These are phyloP conservation scores for Cyclophora albipunctata DNA, from an alignment of 2,888 invertebrate species.

Conservation along the genomic window DNA sequence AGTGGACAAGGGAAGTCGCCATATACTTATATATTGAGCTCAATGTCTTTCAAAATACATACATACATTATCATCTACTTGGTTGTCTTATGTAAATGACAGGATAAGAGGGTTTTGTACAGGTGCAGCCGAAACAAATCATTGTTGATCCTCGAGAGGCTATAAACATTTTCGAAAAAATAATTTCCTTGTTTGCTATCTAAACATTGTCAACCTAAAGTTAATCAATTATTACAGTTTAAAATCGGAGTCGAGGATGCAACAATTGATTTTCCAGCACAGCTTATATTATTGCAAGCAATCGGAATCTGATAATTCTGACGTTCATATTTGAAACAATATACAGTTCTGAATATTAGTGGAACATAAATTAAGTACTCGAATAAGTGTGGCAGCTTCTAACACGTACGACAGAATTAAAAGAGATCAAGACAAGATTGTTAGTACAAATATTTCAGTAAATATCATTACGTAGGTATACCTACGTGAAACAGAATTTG, in stretches of 20 bases:
- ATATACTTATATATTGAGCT: constrained; percentile 17
- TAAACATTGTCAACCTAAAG: constrained; percentile 6
- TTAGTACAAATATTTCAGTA: constrained; percentile 54
- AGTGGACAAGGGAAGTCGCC: constrained; percentile 32
- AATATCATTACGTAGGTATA: constrained; percentile 41
- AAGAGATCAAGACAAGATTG: constrained; percentile 31
- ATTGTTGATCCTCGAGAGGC: constrained; percentile 3
- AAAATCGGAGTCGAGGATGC: no score
- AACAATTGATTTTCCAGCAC: no score
- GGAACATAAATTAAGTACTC: constrained; percentile 36
- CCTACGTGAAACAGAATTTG: constrained; percentile 52
- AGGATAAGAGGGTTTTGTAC: constrained; percentile 55
- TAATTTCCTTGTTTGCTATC: constrained; percentile 2
- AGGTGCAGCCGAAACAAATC: constrained; percentile 19
- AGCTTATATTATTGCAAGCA: constrained; percentile 47
- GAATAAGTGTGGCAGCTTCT: constrained; percentile 33
- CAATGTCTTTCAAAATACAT: constrained; percentile 17
- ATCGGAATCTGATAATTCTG: constrained; percentile 30
- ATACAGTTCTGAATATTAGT: constrained; percentile 26
- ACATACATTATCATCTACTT: constrained; percentile 21
- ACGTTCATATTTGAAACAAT: constrained; percentile 19
- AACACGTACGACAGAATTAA: constrained; percentile 30
- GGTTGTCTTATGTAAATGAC: constrained; percentile 50
- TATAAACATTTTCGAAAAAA: constrained; percentile 6
- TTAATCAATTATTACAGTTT: constrained; percentile 5